Base-by-base conservation (phyloP, 2,113 vertebrate genomes). In the Lepus americanus region DNA sequence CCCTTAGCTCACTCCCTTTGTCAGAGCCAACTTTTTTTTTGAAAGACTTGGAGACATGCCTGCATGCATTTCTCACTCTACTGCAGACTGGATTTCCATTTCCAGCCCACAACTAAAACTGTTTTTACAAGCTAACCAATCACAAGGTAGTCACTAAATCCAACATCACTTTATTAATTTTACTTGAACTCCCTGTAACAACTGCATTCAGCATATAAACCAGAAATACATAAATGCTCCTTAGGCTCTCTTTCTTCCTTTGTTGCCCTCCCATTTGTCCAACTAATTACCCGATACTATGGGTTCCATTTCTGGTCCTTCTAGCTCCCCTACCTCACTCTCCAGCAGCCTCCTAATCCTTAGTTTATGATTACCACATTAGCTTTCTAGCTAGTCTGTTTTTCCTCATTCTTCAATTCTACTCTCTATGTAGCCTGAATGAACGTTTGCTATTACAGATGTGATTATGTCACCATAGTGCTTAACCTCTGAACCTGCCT, bases 71-170 rank as follows among this genome's bases (percentile, higher is more conserved):
- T 86, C 73, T 77, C 70, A 83, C 55, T 82, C 63, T 27, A 70
- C 39, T n/a, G 5, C 16, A 59, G 4, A n/a, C 53, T 76, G 76
- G 7, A 90, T 73, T 83, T 83, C 19, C 29, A 84, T 23, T 59
- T 19, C 12, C 63, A 64, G 36, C 22, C 13, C 70, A 74, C 39
- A 25, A 31, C 19, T 81, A 14, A 92, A 87, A 63, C 12, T 72
- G 27, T 72, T 67, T 69, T 94, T 63, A 90, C 7, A 19, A 55
- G 49, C 39, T 80, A 74, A 90, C 12, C 77, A 59, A 23, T 36
- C 36, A 74, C 17, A 83, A 69, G 27, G 31, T 90, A 14, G n/a
- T 70, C 39, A 74, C 39, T 92, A 64, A 92, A 76, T 90, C 64
- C 70, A 85, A 13, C 29, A 31, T 85, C 81, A 23, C 19, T 16